Percentiles rank a stretch among this genome's conserved stretches.
These are phyloP conservation scores for Microctonus aethiopoides DNA, from an alignment of 2,888 invertebrate genomes.

Conservation along the genomic window DNA sequence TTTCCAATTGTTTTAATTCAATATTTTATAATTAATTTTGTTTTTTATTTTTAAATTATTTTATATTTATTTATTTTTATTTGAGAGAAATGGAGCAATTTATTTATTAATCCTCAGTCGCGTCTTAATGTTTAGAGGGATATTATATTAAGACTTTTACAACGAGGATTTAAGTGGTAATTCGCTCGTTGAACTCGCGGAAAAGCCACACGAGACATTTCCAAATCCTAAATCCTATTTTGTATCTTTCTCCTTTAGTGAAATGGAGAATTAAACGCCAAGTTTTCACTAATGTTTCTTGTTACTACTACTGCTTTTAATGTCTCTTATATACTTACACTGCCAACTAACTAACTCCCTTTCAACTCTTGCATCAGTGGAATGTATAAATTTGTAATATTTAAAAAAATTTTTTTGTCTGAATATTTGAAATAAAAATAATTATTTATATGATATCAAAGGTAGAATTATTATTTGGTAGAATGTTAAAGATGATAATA, in stretches of 20 bases:
- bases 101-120: not conserved
- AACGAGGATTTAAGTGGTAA: slow-evolving; percentile 45
- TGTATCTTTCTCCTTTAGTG: slow-evolving; percentile 18
- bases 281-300: slow-evolving; percentile 67
- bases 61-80: not conserved
- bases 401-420: too few species aligned
- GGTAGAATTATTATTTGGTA: too few species aligned
- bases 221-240: slow-evolving; percentile 32
- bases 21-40: too few species aligned
- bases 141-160: not conserved
- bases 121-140: not conserved
- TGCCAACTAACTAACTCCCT: not conserved
- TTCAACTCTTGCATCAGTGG: not conserved
- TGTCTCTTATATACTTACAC: slow-evolving; percentile 43
- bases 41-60: too few species aligned
- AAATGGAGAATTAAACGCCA: slow-evolving; percentile 44
- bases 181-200: slow-evolving; percentile 35
- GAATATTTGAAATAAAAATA: too few species aligned
- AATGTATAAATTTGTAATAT: too few species aligned
- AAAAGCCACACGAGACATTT: slow-evolving; percentile 32
- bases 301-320: slow-evolving; percentile 60
- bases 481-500: not conserved
- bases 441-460: too few species aligned
- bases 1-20: slow-evolving; percentile 16
- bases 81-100: not conserved